These are phyloP conservation scores for Malurus leucopterus DNA, from an alignment of 2,797 vertebrate genomes.

Conservation along the genomic window DNA sequence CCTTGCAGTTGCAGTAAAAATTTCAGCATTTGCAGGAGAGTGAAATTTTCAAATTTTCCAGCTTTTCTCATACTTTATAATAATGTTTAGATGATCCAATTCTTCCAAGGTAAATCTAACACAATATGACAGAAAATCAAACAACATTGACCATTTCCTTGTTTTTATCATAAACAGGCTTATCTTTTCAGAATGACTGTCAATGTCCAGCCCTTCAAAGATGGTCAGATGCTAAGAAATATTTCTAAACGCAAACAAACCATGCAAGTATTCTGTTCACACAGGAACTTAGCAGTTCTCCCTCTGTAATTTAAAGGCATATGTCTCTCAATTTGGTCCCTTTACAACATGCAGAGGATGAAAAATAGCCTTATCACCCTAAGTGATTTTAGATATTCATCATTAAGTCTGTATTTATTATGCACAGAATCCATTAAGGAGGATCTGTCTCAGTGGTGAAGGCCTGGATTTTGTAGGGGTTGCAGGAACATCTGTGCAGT, in stretches of 20 bases:
- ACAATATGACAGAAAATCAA: not conserved
- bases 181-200: not conserved
- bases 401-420: constrained; percentile 3
- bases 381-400: constrained; percentile 6
- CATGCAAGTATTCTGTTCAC: not conserved
- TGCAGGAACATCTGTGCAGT: constrained; percentile 13
- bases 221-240: not conserved
- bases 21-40: not conserved
- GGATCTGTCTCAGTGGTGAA: not conserved
- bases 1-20: not conserved
- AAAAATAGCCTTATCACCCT: not conserved
- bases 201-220: not conserved
- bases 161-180: not conserved
- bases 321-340: not conserved
- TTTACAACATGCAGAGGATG: not conserved
- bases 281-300: not conserved
- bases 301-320: not conserved
- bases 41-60: not conserved
- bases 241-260: not conserved
- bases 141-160: not conserved
- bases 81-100: not conserved
- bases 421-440: not conserved
- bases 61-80: not conserved
- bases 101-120: not conserved
- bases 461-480: not conserved